phyloP scores from a whole-genome alignment of 2,113 vertebrate genomes.

The Cavia aperea region DNA sequence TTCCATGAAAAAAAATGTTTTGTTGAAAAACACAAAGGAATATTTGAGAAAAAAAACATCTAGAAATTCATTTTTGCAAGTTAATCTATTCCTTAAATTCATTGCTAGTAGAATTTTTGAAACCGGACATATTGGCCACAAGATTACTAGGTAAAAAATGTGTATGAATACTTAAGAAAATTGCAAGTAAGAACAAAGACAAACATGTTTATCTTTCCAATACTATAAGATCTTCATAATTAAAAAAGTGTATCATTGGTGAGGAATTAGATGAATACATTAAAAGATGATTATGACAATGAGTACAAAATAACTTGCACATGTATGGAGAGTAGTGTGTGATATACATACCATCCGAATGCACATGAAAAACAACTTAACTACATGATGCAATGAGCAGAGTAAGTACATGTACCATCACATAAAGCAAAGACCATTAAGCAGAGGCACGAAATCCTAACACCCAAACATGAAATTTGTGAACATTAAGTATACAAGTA shows the following conservation, averaged over 20 bases:
- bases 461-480: neutral
- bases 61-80: neutral
- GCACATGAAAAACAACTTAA: neutral
- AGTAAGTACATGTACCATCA: neutral
- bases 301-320: neutral
- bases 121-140: neutral
- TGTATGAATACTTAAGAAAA: neutral
- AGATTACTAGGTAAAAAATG: neutral
- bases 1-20: neutral
- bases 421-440: neutral
- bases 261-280: neutral
- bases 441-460: neutral
- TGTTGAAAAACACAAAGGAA: neutral
- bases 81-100: neutral
- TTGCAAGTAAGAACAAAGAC: neutral
- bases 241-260: neutral
- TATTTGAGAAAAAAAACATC: neutral
- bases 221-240: neutral
- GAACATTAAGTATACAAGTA: neutral
- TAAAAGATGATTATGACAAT: accelerated
- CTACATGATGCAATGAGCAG: neutral
- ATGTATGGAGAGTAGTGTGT: neutral
- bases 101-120: neutral
- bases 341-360: neutral
- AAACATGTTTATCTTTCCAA: neutral